phyloP scores from a whole-genome alignment of 2,113 vertebrate genomes.

The Labeo catla region DNA sequence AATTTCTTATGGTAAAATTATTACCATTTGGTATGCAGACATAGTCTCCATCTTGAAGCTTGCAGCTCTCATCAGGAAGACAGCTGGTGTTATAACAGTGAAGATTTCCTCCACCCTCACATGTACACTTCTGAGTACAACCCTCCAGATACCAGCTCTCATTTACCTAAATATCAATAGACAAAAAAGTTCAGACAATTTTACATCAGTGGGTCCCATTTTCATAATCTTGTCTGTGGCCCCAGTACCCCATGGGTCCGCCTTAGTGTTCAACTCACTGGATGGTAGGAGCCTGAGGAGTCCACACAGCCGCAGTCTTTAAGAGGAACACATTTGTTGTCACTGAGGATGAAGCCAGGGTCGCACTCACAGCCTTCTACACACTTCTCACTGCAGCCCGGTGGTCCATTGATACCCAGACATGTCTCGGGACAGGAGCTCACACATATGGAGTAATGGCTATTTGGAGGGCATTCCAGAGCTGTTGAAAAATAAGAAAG shows the following conservation, averaged over 20 bases:
- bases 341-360: slow-evolving; percentile 76
- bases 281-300: slow-evolving; percentile 69
- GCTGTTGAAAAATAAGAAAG: slow-evolving; percentile 60
- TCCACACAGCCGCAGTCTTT: slow-evolving; percentile 79
- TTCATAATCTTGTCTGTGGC: background rate
- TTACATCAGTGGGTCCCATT: slow-evolving; percentile 61
- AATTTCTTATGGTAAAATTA: slow-evolving; percentile 55
- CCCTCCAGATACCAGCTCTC: slow-evolving; percentile 76
- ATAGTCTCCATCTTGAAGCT: slow-evolving; percentile 74
- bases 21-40: slow-evolving; percentile 74
- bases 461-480: slow-evolving; percentile 77
- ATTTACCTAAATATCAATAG: slow-evolving; percentile 59
- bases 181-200: background rate
- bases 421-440: slow-evolving; percentile 76
- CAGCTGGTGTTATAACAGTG: slow-evolving; percentile 74
- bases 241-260: background rate
- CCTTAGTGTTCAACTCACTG: slow-evolving; percentile 64
- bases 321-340: slow-evolving; percentile 70
- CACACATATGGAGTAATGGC: slow-evolving; percentile 78
- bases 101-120: slow-evolving; percentile 66
- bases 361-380: slow-evolving; percentile 79
- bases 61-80: slow-evolving; percentile 70
- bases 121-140: slow-evolving; percentile 75
- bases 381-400: slow-evolving; percentile 70
- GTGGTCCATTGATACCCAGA: slow-evolving; percentile 59